A percentile compares a stretch with the other conserved stretches of the same genome.
These are phyloP conservation scores for Pterophyllum scalare DNA, from an alignment of 2,113 vertebrate genomes.

Conservation along the genomic window DNA sequence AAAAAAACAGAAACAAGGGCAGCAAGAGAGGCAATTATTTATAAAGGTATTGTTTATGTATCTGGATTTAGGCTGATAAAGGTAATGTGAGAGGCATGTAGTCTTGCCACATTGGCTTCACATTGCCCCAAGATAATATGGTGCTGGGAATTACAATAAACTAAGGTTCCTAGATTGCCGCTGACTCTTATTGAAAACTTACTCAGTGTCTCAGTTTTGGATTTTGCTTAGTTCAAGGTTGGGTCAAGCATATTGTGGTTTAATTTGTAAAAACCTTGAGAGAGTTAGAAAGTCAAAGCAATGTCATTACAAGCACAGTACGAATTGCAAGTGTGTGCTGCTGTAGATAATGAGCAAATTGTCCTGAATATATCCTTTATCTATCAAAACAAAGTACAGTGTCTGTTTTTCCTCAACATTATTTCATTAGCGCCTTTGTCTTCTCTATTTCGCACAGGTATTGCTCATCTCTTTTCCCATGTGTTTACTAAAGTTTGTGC, in stretches of 20 bases:
- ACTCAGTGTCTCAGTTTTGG: background rate
- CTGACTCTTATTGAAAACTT: background rate
- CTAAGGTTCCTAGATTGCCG: conserved; percentile 18
- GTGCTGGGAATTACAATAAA: background rate
- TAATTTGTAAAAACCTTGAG: background rate
- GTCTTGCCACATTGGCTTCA: background rate
- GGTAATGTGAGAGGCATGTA: background rate
- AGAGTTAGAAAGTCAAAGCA: background rate
- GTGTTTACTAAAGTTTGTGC: conserved; percentile 23
- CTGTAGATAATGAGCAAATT: background rate
- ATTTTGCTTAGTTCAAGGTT: background rate
- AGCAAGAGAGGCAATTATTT: background rate
- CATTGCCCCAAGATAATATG: background rate
- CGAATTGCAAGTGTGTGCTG: background rate
- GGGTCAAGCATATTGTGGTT: background rate
- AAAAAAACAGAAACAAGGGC: background rate
- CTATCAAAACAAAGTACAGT: background rate
- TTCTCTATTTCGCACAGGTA: background rate
- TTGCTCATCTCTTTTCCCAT: conserved; percentile 25
- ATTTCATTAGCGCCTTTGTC: background rate
- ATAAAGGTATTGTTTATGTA: background rate
- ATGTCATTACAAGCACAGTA: background rate
- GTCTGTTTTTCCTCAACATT: background rate
- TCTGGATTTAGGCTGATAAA: background rate
- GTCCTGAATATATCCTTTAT: background rate